Evolutionary conservation across 2,113 vertebrate species (phyloP), one percentile per base, ranked within the genome.

Genomic region (Mesembrinibis cayennensis): DNA sequence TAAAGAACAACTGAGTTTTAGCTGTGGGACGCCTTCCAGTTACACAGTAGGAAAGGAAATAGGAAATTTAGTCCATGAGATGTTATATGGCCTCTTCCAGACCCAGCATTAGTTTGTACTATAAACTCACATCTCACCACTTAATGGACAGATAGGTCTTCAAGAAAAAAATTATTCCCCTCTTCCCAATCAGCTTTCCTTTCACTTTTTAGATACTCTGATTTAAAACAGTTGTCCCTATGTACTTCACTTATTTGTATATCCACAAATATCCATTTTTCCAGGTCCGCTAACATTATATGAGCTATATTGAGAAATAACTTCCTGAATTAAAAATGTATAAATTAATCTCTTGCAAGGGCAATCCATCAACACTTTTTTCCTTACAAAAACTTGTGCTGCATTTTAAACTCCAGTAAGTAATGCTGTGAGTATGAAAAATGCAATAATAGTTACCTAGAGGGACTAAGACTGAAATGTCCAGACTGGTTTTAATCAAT

Each of bases 401-500:
- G 40, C n/a, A 67, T 77, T 97, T 93, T 82, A 61, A 94, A 86
- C 34, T 47, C 25, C 61, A 85, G 16, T 45, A 72, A 65, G 52
- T 72, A 61, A 90, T 80, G 12, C 29, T 90, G 19, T 27, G 52
- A 84, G 13, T 66, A 80, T 79, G 36, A 95, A 95, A 94, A 95
- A 87, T 58, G 21, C 53, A 77, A 17, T 47, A 77, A 82, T 17
- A 90, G 34, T 83, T 78, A 88, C 74, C 53, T 27, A 77, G 58
- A 88, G 69, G n/a, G 70, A 59, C 45, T 44, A 71, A 59, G 66
- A 88, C n/a, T 89, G 79, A 92, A 80, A 77, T 47, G 30, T 72
- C 84, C 66, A 38, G n/a, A 56, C 52, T 91, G 36, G 27, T 82
- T 95, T 93, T 94, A 94, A 97, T 94, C 91, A 81, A 71, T 71